Evolutionary conservation across 2,113 vertebrate genomes (phyloP).

Genomic region (Mus pahari): DNA sequence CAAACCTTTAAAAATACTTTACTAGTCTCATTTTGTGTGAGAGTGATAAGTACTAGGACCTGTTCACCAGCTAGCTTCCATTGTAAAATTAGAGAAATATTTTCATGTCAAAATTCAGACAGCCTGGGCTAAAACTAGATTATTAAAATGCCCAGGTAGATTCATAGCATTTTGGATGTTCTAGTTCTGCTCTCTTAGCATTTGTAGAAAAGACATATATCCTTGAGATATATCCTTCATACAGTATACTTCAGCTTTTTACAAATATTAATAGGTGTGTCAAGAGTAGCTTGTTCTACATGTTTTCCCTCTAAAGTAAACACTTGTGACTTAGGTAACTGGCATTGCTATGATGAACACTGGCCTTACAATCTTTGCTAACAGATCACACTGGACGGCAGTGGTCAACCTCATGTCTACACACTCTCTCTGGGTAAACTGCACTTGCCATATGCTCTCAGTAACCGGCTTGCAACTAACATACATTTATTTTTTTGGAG

Average conservation of each 20-base stretch:
- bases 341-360: neutral
- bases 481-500: neutral
- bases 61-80: neutral
- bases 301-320: conserved; percentile 33
- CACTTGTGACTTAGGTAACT: neutral
- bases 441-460: neutral
- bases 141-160: conserved; percentile 28
- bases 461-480: neutral
- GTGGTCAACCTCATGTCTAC: neutral
- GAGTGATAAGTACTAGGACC: conserved; percentile 17
- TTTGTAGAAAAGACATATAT: conserved; percentile 2
- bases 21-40: neutral
- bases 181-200: neutral
- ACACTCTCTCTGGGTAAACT: neutral
- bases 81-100: conserved; percentile 45
- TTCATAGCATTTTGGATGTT: neutral
- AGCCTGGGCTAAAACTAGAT: neutral
- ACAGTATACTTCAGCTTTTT: neutral
- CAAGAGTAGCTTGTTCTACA: conserved; percentile 7
- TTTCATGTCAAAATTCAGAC: conserved; percentile 46
- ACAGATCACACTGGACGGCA: neutral
- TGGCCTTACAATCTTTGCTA: neutral
- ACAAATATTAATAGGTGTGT: neutral
- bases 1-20: neutral
- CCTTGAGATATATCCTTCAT: neutral